phyloP scores from a whole-genome alignment of 2,113 vertebrate genomes.

The rat (Rattus norvegicus) region GRCr8 NC_086022.1:20031501-20032000 shows the following conservation, averaged over 20 bases:
- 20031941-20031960: neutral
- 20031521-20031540: conserved; percentile 24
- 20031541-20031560: neutral
- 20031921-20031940: neutral
- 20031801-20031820: neutral
- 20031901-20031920: neutral
- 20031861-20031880: conserved; percentile 32
- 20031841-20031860: conserved; percentile 1
- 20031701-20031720: neutral
- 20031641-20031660: neutral
- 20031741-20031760: neutral
- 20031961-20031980: neutral
- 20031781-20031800: neutral
- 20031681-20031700: too few species aligned
- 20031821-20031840: conserved; percentile 62
- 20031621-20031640: neutral
- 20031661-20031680: neutral
- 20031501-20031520: conserved; percentile 64
- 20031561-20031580: neutral
- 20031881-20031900: neutral
- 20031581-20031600: neutral
- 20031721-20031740: neutral
- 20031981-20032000: neutral
- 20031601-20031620: neutral
- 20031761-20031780: neutral